Conservation (phyloP, 2,797 vertebrate genomes). For the Malurus splendens region DNA sequence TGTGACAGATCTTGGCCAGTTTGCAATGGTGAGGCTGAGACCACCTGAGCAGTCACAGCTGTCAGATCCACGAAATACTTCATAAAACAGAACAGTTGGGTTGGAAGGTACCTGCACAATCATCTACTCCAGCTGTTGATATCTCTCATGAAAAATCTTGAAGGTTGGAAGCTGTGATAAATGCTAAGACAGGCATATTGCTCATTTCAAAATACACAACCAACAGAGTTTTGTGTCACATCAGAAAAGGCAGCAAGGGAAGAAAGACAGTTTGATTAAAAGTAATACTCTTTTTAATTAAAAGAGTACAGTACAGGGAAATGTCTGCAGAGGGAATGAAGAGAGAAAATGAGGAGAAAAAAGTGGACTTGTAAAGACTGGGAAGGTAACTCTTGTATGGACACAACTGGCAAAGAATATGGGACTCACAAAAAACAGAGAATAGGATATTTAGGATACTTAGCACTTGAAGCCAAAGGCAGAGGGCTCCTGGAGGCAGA, state of each 20-base stretch:
- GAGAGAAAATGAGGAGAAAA: rapidly evolving
- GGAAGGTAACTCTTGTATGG: neutral
- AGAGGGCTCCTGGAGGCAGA: neutral
- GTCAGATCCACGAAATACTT: neutral
- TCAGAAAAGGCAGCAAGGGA: neutral
- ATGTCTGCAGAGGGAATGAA: neutral
- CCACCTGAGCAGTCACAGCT: neutral
- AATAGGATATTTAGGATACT: too few relatives aligned
- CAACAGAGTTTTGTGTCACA: neutral
- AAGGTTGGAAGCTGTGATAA: neutral
- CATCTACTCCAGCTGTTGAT: neutral
- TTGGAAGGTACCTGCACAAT: neutral
- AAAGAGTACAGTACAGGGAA: neutral
- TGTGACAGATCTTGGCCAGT: neutral
- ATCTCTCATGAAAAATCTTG: neutral
- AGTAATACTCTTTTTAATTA: neutral
- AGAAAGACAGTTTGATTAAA: neutral
- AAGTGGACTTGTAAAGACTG: neutral
- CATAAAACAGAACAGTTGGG: neutral
- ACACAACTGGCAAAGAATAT: neutral
- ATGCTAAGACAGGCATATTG: neutral
- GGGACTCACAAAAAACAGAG: neutral
- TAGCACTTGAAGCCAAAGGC: neutral
- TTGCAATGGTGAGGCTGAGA: neutral
- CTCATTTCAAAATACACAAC: neutral